Base-by-base conservation (phyloP, 2,797 vertebrate genomes). In the Falco concolor region DNA sequence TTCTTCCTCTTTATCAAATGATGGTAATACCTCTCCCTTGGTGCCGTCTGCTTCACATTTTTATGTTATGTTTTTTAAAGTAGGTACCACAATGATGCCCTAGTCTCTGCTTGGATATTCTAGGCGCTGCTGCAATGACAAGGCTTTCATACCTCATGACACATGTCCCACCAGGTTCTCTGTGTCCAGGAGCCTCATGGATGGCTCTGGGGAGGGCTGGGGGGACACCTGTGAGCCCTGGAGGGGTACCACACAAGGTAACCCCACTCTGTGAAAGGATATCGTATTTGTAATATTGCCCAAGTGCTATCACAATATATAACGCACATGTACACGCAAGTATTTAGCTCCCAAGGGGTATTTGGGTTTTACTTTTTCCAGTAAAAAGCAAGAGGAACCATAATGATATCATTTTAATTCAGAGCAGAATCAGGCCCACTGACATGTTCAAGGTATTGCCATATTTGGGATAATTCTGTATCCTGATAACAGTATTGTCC, bases 51-150 rank as follows among this genome's bases (percentile, higher is more conserved):
- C 45, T 63, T 80, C 7, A 20, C 22, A 45, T 18, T 60, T 84
- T 59, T 20, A 40, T 38, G 9, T 25, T 14, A 2, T 3, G 1
- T 9, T 50, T 73, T 95, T 84, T 36, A 18, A 64, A 60, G 13
- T 13, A 63, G 24, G 18, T 54, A 15, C 45, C 0, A 4, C 0
- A 0, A 13, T 47, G 57, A 22, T 0, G 1, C 27, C 11, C 34
- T 72, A 42, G 36, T 25, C 24, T 91, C 38, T 30, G 11, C 36
- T 67, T 78, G 74, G 14, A 6, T 70, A 10, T 76, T 82, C 47
- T 61, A 36, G 50, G 25, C 73, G 25, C 14, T 68, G n/a, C 36
- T 64, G 18, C 59, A 52, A 44, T 67, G 56, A 13, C 0, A 0
- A 13, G 34, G 16, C 8, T 78, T 68, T 88, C 13, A 21, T 28